Conservation (phyloP, 1,140 invertebrate genomes). For the Whitmania pigra region DNA sequence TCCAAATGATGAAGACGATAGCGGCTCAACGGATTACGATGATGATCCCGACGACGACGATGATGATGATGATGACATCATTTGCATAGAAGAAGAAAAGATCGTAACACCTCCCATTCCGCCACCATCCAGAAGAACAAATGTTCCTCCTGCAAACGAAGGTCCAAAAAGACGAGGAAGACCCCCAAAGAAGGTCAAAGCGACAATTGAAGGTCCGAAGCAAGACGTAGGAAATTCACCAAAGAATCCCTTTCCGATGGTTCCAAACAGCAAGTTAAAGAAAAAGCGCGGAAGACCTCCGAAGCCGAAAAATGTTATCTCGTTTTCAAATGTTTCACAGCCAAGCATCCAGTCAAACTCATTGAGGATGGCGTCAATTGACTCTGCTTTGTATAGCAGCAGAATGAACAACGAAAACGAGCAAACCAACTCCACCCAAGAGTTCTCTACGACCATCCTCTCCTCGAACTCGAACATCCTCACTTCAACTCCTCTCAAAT, state of each 20-base stretch:
- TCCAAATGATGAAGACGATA: slow-evolving; percentile 9
- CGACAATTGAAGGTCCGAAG: not conserved
- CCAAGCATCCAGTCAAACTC: too few relatives aligned
- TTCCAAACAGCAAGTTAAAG: not conserved
- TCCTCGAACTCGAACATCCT: not conserved
- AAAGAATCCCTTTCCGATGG: not conserved
- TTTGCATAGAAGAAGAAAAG: not conserved
- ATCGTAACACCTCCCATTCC: too few relatives aligned
- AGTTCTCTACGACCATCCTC: slow-evolving; percentile 1
- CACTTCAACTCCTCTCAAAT: not conserved
- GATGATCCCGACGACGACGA: not conserved
- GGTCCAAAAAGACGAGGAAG: not conserved
- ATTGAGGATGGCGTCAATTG: not conserved
- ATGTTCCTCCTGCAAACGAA: not conserved
- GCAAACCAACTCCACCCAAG: not conserved
- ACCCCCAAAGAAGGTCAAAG: not conserved
- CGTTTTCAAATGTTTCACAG: not conserved
- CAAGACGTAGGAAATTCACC: not conserved
- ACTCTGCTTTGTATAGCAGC: not conserved
- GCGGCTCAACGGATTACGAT: not conserved
- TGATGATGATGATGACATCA: slow-evolving; percentile 1
- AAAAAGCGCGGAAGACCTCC: slow-evolving; percentile 5
- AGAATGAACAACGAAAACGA: slow-evolving; percentile 7
- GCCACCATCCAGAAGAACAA: too few relatives aligned
- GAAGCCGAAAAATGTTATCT: not conserved